These are phyloP conservation scores for Ciconia boyciana DNA, from an alignment of 2,113 vertebrate genomes.

Conservation along the genomic window DNA sequence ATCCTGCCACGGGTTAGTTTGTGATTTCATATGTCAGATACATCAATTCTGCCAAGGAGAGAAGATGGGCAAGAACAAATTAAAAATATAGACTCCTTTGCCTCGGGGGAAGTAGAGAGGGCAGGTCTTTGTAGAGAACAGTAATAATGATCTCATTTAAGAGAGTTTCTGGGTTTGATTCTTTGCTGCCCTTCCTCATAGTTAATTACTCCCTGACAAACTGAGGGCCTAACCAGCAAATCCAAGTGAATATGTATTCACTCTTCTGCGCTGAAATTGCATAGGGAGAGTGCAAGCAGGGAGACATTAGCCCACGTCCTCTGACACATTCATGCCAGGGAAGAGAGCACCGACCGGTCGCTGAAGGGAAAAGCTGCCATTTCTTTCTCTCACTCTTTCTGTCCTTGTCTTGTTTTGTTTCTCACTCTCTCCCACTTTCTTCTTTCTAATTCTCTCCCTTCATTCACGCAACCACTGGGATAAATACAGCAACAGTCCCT, in stretches of 20 bases:
- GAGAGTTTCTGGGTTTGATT: slow-evolving; percentile 38
- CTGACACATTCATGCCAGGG: background rate
- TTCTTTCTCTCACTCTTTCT: background rate
- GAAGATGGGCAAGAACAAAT: slow-evolving; percentile 51
- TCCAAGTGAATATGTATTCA: background rate
- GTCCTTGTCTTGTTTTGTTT: background rate
- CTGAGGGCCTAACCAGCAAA: slow-evolving; percentile 3
- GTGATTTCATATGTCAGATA: slow-evolving; percentile 71
- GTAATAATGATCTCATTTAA: slow-evolving; percentile 52
- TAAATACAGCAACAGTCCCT: slow-evolving; percentile 28
- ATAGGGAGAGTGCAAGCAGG: rapidly evolving
- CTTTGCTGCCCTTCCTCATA: slow-evolving; percentile 22
- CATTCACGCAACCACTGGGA: background rate
- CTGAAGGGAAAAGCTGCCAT: background rate
- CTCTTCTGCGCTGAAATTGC: background rate
- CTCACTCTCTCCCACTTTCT: background rate
- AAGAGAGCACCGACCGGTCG: background rate
- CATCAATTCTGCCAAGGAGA: slow-evolving; percentile 68
- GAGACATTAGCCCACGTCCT: background rate
- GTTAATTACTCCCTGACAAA: slow-evolving; percentile 49
- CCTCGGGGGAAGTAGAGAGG: background rate
- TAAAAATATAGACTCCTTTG: slow-evolving; percentile 47
- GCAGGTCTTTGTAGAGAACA: slow-evolving; percentile 27
- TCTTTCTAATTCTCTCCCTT: background rate
- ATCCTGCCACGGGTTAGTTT: slow-evolving; percentile 74